Conservation (phyloP, 2,888 invertebrate genomes). For the Hypselothyrea guttata region DNA sequence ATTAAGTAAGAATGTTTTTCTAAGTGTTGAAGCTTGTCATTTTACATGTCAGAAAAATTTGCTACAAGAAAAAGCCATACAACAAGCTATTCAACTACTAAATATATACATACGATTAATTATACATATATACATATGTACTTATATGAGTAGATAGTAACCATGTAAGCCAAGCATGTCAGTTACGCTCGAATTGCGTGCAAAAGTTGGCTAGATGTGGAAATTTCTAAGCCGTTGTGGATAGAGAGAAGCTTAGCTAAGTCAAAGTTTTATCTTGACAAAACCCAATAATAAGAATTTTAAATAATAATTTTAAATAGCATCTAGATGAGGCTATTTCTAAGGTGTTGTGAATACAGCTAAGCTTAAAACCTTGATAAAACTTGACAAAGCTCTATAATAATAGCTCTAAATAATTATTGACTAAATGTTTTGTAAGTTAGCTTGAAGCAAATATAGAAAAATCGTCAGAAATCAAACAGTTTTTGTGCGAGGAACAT, state of each 20-base stretch:
- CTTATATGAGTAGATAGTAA: conserved; percentile 2
- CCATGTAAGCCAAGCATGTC: conserved; percentile 59
- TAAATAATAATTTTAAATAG: too few relatives aligned
- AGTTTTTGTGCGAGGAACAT: neutral
- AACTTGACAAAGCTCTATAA: too few relatives aligned
- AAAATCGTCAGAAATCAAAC: neutral
- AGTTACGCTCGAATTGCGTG: conserved; percentile 61
- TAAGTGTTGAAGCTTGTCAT: too few relatives aligned
- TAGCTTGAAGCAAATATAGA: too few relatives aligned
- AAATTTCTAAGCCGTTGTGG: neutral
- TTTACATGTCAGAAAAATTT: conserved; percentile 36
- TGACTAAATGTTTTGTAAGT: too few relatives aligned
- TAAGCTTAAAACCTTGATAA: too few relatives aligned
- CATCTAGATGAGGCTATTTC: too few relatives aligned
- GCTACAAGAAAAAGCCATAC: conserved; percentile 30
- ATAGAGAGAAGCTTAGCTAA: neutral
- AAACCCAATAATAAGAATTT: too few relatives aligned
- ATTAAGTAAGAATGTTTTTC: too few relatives aligned
- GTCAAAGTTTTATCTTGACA: too few relatives aligned
- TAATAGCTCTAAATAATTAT: too few relatives aligned
- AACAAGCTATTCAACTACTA: conserved; percentile 33
- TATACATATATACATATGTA: neutral
- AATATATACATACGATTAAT: neutral
- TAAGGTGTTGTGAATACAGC: too few relatives aligned
- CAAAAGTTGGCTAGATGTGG: conserved; percentile 17